Conservation (phyloP, 2,888 invertebrate genomes). For the Xanthia togata region DNA sequence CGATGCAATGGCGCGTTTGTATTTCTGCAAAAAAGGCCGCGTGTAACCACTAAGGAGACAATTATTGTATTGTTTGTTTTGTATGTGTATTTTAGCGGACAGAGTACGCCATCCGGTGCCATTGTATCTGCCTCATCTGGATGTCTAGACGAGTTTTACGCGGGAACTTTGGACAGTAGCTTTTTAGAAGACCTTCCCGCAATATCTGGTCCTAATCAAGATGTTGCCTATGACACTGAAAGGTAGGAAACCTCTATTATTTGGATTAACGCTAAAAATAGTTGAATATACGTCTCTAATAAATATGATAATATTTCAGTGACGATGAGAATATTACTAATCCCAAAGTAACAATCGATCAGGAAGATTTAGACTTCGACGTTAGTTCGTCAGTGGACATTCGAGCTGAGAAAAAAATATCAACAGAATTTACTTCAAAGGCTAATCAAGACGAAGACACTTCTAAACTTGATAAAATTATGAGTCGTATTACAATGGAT, state of each 20-base stretch:
- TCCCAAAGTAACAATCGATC: constrained; percentile 95
- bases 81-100: constrained; percentile 67
- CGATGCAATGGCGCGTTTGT: neutral
- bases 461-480: constrained; percentile 69
- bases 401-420: constrained; percentile 50
- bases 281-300: neutral
- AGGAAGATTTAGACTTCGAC: constrained; percentile 93
- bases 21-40: neutral
- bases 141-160: constrained; percentile 90
- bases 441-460: constrained; percentile 62
- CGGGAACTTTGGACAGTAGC: constrained; percentile 93
- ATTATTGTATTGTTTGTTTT: neutral
- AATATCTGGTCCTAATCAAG: constrained; percentile 73
- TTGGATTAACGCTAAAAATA: neutral
- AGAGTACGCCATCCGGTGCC: constrained; percentile 77
- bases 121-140: constrained; percentile 91
- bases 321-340: constrained; percentile 93
- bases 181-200: constrained; percentile 93
- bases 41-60: neutral
- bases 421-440: constrained; percentile 53
- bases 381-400: constrained; percentile 67
- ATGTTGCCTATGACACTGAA: constrained; percentile 79
- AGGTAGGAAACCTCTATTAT: constrained; percentile 71
- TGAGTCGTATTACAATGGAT: constrained; percentile 69
- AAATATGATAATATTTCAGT: constrained; percentile 78